A percentile compares a stretch with the other conserved stretches of the same genome.
Evolutionary conservation across 2,113 vertebrate genomes (phyloP).

Genomic region (Pluvialis apricaria): DNA sequence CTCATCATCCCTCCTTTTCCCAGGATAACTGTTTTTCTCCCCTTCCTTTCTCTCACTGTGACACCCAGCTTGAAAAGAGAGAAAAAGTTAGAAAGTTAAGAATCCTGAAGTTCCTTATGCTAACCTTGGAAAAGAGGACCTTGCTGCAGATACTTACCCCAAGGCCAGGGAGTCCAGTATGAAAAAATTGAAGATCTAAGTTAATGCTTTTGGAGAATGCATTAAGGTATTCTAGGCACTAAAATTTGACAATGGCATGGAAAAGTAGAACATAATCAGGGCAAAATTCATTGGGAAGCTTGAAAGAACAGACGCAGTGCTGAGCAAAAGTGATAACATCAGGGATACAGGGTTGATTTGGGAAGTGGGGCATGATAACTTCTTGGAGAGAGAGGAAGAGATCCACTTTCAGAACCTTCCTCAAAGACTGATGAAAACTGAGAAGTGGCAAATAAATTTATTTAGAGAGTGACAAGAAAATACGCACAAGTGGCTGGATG

Average conservation of each 20-base stretch:
- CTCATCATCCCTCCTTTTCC: background rate
- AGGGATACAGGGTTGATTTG: background rate
- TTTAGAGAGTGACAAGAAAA: background rate
- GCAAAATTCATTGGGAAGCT: background rate
- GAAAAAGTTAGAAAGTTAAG: background rate
- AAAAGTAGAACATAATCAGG: background rate
- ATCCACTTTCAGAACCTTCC: background rate
- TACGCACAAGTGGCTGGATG: background rate
- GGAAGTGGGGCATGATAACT: background rate
- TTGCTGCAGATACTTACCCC: background rate
- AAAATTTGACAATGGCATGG: background rate
- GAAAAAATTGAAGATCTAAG: background rate
- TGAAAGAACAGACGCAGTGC: background rate
- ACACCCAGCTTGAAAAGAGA: background rate
- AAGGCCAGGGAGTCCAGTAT: background rate
- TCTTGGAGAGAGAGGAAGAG: background rate
- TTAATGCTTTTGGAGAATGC: background rate
- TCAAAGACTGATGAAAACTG: background rate
- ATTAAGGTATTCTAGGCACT: background rate
- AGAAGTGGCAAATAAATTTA: background rate
- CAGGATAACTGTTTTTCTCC: background rate
- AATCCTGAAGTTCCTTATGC: background rate
- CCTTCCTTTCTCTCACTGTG: background rate
- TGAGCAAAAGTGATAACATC: background rate
- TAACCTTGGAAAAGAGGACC: background rate